These are phyloP conservation scores for Drosophila elegans DNA, from an alignment of 1,140 invertebrate genomes.

Conservation along the genomic window DNA sequence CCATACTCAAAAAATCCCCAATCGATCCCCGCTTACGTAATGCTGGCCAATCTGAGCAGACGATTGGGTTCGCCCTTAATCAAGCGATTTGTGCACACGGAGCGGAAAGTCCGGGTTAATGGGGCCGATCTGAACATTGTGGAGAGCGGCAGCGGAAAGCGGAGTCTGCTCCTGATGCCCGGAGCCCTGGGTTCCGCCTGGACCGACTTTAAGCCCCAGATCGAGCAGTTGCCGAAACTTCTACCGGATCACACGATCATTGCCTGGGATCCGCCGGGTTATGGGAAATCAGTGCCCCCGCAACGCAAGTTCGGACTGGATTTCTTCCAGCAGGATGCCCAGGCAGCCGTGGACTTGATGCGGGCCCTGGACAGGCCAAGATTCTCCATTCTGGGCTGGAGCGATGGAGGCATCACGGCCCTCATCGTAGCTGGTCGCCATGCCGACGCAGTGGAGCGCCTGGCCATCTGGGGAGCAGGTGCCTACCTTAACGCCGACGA, in stretches of 20 bases:
- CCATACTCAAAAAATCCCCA: conserved; percentile 27
- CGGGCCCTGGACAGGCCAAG: conserved; percentile 88
- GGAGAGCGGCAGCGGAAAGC: conserved; percentile 89
- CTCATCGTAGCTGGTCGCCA: conserved; percentile 90
- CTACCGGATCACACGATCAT: conserved; percentile 90
- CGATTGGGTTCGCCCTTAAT: conserved; percentile 22
- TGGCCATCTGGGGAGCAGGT: conserved; percentile 92
- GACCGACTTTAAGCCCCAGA: conserved; percentile 93
- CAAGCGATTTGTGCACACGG: conserved; percentile 63
- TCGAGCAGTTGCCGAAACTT: conserved; percentile 88
- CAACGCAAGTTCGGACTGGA: conserved; percentile 89
- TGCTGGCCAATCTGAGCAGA: conserved; percentile 34
- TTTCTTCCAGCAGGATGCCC: conserved; percentile 92
- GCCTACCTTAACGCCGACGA: conserved; percentile 90
- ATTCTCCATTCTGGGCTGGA: conserved; percentile 94
- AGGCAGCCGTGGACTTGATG: conserved; percentile 90
- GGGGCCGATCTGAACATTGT: conserved; percentile 89
- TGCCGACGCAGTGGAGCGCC: conserved; percentile 88
- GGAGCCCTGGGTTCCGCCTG: conserved; percentile 91
- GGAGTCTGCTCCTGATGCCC: conserved; percentile 90
- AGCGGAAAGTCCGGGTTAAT: conserved; percentile 87
- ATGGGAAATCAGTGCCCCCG: conserved; percentile 93
- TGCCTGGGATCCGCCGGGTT: conserved; percentile 95
- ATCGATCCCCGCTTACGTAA: conserved; percentile 57
- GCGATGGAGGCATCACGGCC: conserved; percentile 93